These are phyloP conservation scores for Andricus curvator DNA, from an alignment of 2,888 invertebrate genomes.

Conservation along the genomic window DNA sequence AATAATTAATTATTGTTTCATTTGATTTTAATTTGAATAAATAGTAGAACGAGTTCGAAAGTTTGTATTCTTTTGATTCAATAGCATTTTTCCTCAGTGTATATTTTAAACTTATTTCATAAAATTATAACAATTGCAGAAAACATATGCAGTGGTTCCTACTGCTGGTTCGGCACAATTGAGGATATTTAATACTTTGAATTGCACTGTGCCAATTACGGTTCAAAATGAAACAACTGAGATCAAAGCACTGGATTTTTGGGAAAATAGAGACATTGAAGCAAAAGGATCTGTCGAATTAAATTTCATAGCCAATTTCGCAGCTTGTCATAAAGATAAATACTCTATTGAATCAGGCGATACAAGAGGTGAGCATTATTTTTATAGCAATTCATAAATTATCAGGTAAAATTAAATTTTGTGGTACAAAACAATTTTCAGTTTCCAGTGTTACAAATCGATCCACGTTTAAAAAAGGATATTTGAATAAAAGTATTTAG, in stretches of 20 bases:
- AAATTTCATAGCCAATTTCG: conserved; percentile 52
- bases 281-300: conserved; percentile 30
- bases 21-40: too few species aligned
- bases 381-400: neutral
- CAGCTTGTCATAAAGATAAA: conserved; percentile 49
- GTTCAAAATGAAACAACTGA: conserved; percentile 51
- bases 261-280: conserved; percentile 58
- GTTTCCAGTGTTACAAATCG: too few species aligned
- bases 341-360: neutral
- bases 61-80: too few species aligned
- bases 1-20: too few species aligned
- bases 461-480: too few species aligned
- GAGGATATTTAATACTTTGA: conserved; percentile 83
- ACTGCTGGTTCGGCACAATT: conserved; percentile 82
- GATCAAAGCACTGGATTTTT: conserved; percentile 61
- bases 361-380: neutral
- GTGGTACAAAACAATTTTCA: too few species aligned
- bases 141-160: conserved; percentile 82
- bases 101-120: neutral
- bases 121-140: conserved; percentile 75
- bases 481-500: too few species aligned
- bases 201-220: conserved; percentile 61
- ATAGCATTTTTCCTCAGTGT: too few species aligned
- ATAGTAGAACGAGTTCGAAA: too few species aligned
- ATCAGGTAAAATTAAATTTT: too few species aligned